phyloP scores from a whole-genome alignment of 2,888 invertebrate genomes.

The Ecdyonurus torrentis region DNA sequence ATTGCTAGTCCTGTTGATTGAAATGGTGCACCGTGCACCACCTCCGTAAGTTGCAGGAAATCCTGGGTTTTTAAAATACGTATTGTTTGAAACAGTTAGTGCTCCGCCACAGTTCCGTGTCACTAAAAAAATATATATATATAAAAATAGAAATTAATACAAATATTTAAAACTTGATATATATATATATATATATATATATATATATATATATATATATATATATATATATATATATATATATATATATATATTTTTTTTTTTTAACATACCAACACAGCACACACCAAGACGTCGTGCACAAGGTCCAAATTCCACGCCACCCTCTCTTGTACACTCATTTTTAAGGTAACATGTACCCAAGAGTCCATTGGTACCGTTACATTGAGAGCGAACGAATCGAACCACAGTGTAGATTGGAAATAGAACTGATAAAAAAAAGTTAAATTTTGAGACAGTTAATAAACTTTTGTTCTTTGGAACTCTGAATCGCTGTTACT shows the following conservation, averaged over 20 bases:
- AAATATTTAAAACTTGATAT: slow-evolving; percentile 3
- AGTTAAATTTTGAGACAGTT: no score
- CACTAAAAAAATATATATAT: slow-evolving; percentile 31
- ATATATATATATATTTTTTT: not conserved
- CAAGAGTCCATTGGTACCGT: slow-evolving; percentile 41
- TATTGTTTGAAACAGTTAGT: slow-evolving; percentile 53
- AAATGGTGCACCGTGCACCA: slow-evolving; percentile 45
- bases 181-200: slow-evolving; percentile 4
- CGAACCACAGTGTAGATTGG: slow-evolving; percentile 53
- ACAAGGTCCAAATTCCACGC: slow-evolving; percentile 54
- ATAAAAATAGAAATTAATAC: not conserved
- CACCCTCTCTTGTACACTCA: slow-evolving; percentile 53
- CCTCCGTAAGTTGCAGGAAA: slow-evolving; percentile 55
- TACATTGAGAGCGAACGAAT: slow-evolving; percentile 53
- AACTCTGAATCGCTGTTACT: no score
- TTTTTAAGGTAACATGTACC: slow-evolving; percentile 64
- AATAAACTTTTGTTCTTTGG: no score
- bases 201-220: not conserved
- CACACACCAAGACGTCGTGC: slow-evolving; percentile 61
- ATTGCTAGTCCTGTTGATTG: slow-evolving; percentile 48
- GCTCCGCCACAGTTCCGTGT: slow-evolving; percentile 52
- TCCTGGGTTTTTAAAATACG: slow-evolving; percentile 64
- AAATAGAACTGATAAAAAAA: no score
- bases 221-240: not conserved
- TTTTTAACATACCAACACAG: slow-evolving; percentile 53